Percentiles rank a stretch among this genome's conserved stretches.
Evolutionary conservation across 2,888 invertebrate species (phyloP).

Genomic region (Lepidonotus clava): DNA sequence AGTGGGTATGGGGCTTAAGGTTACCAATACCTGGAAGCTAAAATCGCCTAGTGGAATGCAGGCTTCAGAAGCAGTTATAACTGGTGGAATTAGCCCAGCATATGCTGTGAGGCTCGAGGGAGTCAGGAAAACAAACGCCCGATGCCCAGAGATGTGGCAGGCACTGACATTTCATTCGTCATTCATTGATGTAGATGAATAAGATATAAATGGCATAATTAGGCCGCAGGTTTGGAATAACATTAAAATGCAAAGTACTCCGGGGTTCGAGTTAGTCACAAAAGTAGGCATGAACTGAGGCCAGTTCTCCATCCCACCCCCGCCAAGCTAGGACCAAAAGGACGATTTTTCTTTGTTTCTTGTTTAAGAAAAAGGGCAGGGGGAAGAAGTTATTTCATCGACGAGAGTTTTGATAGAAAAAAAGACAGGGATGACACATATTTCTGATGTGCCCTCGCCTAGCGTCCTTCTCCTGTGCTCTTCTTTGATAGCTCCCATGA

Average conservation of each 20-base stretch:
- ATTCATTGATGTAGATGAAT: conserved; percentile 41
- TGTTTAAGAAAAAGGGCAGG: background rate
- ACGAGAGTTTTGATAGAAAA: background rate
- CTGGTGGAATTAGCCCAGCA: background rate
- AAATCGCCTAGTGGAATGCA: too few species aligned
- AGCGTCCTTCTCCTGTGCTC: background rate
- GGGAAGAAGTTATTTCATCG: conserved; percentile 36
- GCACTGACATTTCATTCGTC: conserved; percentile 41
- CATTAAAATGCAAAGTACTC: conserved; percentile 28
- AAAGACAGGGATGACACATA: background rate
- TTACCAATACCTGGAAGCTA: too few species aligned
- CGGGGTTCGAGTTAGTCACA: background rate
- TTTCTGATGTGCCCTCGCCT: background rate
- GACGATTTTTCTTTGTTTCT: conserved; percentile 17
- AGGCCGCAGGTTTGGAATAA: conserved; percentile 22
- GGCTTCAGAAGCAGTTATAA: conserved; percentile 36
- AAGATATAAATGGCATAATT: conserved; percentile 49
- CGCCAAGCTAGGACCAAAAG: background rate
- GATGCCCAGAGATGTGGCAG: background rate
- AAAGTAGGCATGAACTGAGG: background rate
- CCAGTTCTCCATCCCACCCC: background rate
- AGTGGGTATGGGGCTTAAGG: too few species aligned
- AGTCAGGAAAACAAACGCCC: background rate
- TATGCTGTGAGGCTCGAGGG: background rate
- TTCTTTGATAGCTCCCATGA: background rate